Percentiles rank a stretch among this genome's conserved stretches.
These are phyloP conservation scores for Camponotus fellah DNA, from an alignment of 2,888 invertebrate genomes.

Conservation along the genomic window DNA sequence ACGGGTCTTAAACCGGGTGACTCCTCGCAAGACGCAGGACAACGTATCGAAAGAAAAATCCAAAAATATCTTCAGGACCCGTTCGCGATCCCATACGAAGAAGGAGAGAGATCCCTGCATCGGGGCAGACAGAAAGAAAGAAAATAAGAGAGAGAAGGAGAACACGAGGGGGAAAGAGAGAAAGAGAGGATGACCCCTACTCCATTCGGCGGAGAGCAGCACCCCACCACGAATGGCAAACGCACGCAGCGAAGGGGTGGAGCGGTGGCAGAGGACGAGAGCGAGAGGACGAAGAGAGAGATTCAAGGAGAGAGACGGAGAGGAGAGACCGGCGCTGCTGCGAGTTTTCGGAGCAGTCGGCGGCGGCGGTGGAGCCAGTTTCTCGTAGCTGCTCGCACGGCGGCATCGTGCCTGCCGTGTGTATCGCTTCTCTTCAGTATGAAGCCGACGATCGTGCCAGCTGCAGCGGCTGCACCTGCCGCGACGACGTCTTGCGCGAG, in stretches of 20 bases:
- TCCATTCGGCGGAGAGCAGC: slow-evolving; percentile 59
- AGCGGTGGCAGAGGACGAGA: slow-evolving; percentile 40
- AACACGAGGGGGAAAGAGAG: neutral
- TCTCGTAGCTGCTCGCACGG: slow-evolving; percentile 78
- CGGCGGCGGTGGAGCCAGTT: slow-evolving; percentile 74
- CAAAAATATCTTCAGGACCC: slow-evolving; percentile 40
- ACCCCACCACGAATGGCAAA: slow-evolving; percentile 64
- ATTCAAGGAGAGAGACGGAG: slow-evolving; percentile 67
- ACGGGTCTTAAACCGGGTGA: slow-evolving; percentile 44
- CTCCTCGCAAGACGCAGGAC: slow-evolving; percentile 33
- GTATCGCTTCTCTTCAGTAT: slow-evolving; percentile 79
- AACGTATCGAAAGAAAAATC: slow-evolving; percentile 53
- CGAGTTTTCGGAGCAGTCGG: slow-evolving; percentile 70
- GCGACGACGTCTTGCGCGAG: slow-evolving; percentile 54
- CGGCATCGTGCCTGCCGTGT: slow-evolving; percentile 68
- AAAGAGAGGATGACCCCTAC: slow-evolving; percentile 37
- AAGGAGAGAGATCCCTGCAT: slow-evolving; percentile 15
- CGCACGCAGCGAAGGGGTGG: slow-evolving; percentile 57
- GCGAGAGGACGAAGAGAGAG: slow-evolving; percentile 56
- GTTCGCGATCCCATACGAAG: slow-evolving; percentile 22
- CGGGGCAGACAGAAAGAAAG: neutral
- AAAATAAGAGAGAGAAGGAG: neutral
- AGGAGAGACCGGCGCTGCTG: slow-evolving; percentile 59
- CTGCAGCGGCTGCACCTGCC: slow-evolving; percentile 78
- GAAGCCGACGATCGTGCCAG: slow-evolving; percentile 83